Evolutionary conservation across 2,113 vertebrate genomes (phyloP).

Genomic region (Leptodactylus fuscus): DNA sequence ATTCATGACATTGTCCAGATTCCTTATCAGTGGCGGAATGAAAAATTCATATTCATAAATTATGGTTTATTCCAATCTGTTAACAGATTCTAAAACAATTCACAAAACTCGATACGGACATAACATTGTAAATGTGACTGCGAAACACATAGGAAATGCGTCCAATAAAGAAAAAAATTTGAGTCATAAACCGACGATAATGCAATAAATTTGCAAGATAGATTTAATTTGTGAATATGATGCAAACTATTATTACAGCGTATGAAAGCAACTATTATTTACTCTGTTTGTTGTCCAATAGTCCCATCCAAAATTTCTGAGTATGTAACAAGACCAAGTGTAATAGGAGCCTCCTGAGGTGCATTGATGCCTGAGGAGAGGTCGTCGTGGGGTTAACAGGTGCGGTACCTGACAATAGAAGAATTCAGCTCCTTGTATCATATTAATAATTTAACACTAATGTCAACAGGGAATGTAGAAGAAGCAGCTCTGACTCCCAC

Average conservation of each 20-base stretch:
- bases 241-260: background rate
- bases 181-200: background rate
- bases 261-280: constrained; percentile 21
- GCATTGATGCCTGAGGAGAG: constrained; percentile 63
- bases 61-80: background rate
- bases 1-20: background rate
- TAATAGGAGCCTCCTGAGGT: constrained; percentile 64
- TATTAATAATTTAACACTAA: constrained; percentile 73
- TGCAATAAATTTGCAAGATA: background rate
- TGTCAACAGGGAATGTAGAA: constrained; percentile 64
- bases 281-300: constrained; percentile 13
- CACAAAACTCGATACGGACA: background rate
- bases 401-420: constrained; percentile 75
- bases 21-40: background rate
- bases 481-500: constrained; percentile 55
- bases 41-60: background rate
- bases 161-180: background rate
- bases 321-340: constrained; percentile 67
- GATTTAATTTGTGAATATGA: constrained; percentile 2
- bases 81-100: background rate
- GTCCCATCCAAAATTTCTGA: constrained; percentile 22
- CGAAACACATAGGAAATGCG: background rate
- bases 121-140: background rate
- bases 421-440: constrained; percentile 69
- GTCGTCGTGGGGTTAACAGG: constrained; percentile 80